A percentile compares a stretch with the other conserved stretches of the same genome.
phyloP scores from a whole-genome alignment of 1,140 invertebrate species.

The Drosophila oshimai region DNA sequence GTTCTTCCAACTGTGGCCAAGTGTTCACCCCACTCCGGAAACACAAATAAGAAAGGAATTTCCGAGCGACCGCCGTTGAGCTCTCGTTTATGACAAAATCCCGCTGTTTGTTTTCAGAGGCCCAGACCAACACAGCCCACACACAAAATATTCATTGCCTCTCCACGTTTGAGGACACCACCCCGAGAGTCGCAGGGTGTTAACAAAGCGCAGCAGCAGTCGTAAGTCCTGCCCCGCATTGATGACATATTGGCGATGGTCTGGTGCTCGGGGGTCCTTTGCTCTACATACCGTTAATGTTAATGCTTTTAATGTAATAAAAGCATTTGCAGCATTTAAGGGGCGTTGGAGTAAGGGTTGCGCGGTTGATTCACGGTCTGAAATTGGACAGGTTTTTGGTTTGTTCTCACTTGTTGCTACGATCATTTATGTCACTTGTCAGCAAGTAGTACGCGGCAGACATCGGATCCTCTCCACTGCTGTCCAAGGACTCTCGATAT shows the following conservation, averaged over 20 bases:
- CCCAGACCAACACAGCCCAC: constrained; percentile 6
- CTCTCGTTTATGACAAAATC: constrained; percentile 58
- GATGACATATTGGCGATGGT: constrained; percentile 72
- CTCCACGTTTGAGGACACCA: constrained; percentile 29
- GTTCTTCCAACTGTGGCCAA: neutral
- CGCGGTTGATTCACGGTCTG: neutral
- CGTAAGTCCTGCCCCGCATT: constrained; percentile 47
- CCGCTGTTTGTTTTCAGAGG: constrained; percentile 65
- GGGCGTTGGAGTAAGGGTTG: constrained; percentile 5
- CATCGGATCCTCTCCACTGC: neutral
- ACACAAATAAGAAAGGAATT: constrained; percentile 41
- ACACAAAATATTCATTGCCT: constrained; percentile 48
- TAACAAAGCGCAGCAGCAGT: constrained; percentile 32
- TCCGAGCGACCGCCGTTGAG: constrained; percentile 22
- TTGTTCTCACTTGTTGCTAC: constrained; percentile 64
- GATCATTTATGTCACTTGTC: constrained; percentile 23
- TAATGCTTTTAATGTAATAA: constrained; percentile 82
- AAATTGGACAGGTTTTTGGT: constrained; percentile 31
- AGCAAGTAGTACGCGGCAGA: neutral
- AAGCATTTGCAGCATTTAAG: constrained; percentile 74
- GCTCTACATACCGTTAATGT: constrained; percentile 76
- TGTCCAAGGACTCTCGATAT: neutral
- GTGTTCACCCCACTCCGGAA: constrained; percentile 13
- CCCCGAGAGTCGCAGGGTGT: constrained; percentile 14
- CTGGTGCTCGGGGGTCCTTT: constrained; percentile 40